Evolutionary conservation across 2,888 invertebrate genomes (phyloP).

Genomic region (Lagria hirta): DNA sequence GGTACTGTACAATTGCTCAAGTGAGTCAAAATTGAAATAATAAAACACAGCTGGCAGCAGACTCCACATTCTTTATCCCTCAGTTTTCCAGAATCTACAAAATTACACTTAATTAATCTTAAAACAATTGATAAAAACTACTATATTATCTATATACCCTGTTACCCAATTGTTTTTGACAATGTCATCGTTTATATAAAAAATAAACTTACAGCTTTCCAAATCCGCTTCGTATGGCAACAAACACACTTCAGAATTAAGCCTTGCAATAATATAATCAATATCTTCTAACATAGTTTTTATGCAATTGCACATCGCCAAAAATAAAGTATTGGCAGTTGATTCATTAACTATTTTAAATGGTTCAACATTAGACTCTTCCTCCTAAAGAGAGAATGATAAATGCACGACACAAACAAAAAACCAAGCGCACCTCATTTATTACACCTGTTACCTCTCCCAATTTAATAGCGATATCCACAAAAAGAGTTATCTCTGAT

Average conservation of each 20-base stretch:
- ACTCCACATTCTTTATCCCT: slow-evolving; percentile 60
- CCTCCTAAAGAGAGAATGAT: slow-evolving; percentile 36
- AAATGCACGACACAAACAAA: no score
- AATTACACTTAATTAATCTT: background rate
- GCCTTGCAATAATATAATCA: slow-evolving; percentile 50
- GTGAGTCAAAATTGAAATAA: slow-evolving; percentile 57
- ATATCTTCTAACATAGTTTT: slow-evolving; percentile 52
- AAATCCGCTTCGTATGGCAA: slow-evolving; percentile 41
- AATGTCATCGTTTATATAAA: no score
- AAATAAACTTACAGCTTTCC: slow-evolving; percentile 44
- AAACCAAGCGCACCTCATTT: slow-evolving; percentile 49
- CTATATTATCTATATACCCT: background rate
- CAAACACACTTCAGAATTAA: slow-evolving; percentile 53
- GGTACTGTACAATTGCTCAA: slow-evolving; percentile 58
- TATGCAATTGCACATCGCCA: slow-evolving; percentile 48
- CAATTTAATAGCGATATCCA: slow-evolving; percentile 53
- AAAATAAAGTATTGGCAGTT: slow-evolving; percentile 48
- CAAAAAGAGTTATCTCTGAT: slow-evolving; percentile 49
- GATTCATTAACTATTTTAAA: slow-evolving; percentile 51
- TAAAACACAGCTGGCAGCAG: slow-evolving; percentile 60
- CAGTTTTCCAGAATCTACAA: slow-evolving; percentile 43
- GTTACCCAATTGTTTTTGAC: background rate
- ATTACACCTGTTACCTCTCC: slow-evolving; percentile 53
- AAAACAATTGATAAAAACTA: slow-evolving; percentile 28
- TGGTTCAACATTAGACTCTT: slow-evolving; percentile 37